These are phyloP conservation scores for Aleiodes leptofemur DNA, from an alignment of 2,888 invertebrate species.

Conservation along the genomic window DNA sequence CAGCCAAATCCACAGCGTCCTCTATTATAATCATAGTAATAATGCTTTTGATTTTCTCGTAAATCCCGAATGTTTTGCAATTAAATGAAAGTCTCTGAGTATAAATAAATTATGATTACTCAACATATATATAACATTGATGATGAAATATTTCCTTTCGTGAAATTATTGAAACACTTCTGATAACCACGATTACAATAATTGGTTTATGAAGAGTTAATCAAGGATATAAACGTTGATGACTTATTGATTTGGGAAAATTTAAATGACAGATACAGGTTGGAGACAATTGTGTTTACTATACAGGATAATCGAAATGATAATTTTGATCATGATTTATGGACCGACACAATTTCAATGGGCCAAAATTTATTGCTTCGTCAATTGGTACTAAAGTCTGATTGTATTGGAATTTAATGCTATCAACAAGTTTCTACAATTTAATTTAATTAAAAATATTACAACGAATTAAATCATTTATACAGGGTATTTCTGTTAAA, in stretches of 20 bases:
- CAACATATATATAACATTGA: not conserved
- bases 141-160: not conserved
- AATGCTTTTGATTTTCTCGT: conserved; percentile 23
- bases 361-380: not conserved
- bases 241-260: conserved; percentile 1
- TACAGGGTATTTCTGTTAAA: too few species aligned
- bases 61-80: not conserved
- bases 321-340: conserved; percentile 2
- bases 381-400: not conserved
- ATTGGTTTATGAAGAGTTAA: not conserved
- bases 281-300: not conserved
- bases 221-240: conserved; percentile 19
- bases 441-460: too few species aligned
- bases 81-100: not conserved
- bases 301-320: conserved; percentile 6
- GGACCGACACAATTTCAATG: not conserved
- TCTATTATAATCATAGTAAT: conserved; percentile 49
- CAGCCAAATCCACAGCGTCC: conserved; percentile 65
- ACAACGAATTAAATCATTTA: too few species aligned
- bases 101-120: not conserved
- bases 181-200: not conserved
- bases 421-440: too few species aligned
- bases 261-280: conserved; percentile 3
- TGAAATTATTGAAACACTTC: not conserved
- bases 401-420: too few species aligned